These are phyloP conservation scores for Melinaea menophilus DNA, from an alignment of 2,888 invertebrate species.

Conservation along the genomic window DNA sequence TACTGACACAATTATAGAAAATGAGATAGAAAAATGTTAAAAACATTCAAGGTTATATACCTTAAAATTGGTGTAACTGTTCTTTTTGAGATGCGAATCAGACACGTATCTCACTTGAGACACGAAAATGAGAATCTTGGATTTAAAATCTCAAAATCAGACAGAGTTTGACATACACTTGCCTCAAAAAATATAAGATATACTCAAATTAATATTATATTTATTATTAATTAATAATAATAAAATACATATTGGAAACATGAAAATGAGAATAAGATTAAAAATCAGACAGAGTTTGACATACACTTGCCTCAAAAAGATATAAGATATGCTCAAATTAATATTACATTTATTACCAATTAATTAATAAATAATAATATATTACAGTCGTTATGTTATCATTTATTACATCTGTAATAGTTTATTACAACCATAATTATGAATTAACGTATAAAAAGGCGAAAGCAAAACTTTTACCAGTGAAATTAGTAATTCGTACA, in stretches of 20 bases:
- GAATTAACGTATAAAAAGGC: slow-evolving; percentile 15
- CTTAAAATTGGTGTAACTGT: slow-evolving; percentile 5
- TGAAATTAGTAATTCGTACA: slow-evolving; percentile 20
- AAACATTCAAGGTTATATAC: not conserved
- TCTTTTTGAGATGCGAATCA: not conserved
- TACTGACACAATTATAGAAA: slow-evolving; percentile 3
- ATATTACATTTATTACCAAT: too few relatives aligned
- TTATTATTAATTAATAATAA: too few relatives aligned
- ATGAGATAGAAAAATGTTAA: not conserved
- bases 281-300: too few relatives aligned
- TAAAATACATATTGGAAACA: too few relatives aligned
- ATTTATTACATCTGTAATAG: slow-evolving; percentile 1
- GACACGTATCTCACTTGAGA: not conserved
- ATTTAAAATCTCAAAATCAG: too few relatives aligned
- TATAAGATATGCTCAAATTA: too few relatives aligned
- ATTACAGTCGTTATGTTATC: not conserved
- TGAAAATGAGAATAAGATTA: too few relatives aligned
- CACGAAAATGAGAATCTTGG: not conserved
- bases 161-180: not conserved
- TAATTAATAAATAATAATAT: too few relatives aligned
- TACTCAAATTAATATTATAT: too few relatives aligned
- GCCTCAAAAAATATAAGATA: too few relatives aligned
- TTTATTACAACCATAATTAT: not conserved
- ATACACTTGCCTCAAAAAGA: too few relatives aligned
- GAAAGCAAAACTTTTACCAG: slow-evolving; percentile 24